Base-by-base conservation (phyloP, 2,888 invertebrate genomes). In the Troides helena region DNA sequence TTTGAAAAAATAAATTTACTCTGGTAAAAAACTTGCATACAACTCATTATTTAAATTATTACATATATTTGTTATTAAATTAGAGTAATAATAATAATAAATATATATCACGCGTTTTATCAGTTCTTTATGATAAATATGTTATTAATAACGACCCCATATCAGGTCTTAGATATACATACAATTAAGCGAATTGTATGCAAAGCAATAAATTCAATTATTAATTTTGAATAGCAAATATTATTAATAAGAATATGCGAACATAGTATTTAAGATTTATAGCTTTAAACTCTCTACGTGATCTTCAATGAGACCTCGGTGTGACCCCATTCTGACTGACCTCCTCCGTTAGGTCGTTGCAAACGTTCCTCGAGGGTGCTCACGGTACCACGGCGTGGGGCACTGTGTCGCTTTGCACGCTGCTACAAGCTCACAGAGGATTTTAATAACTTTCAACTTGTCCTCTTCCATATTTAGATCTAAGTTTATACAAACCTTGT, bases 271-370 rank as follows among this genome's bases (percentile, higher is more conserved):
- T 36, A 60, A 36, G 36, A 18, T 60, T 36, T 25, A 36, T 60
- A 53, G 50, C 50, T 50, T 46, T 18, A 60, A 65, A 66, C 60
- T 60, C 50, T 60, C 50, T 60, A 60, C 43, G 25, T 66, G 23
- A 66, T 59, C 60, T 60, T 53, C 50, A 60, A 66, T 50, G 60
- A 66, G 66, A 66, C 50, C 60, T 66, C 66, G 53, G 50, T 60
- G 36, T 66, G 66, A 53, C 66, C 66, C 30, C 66, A 50, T 66
- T 66, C 66, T 50, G 60, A 66, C 50, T 66, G 66, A 66, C 66
- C 66, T 66, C 66, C 50, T 66, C 66, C 21, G 60, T 59, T 50
- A 60, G 50, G 66, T 60, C 59, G 60, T 59, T 65, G 65, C 60
- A 60, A 66, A 50, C 50, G 50, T 66, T 60, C 50, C 50, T 66